Percentiles rank a stretch among this genome's conserved stretches.
phyloP scores from a whole-genome alignment of 1,140 invertebrate species.

The Tetramorium simillimum region DNA sequence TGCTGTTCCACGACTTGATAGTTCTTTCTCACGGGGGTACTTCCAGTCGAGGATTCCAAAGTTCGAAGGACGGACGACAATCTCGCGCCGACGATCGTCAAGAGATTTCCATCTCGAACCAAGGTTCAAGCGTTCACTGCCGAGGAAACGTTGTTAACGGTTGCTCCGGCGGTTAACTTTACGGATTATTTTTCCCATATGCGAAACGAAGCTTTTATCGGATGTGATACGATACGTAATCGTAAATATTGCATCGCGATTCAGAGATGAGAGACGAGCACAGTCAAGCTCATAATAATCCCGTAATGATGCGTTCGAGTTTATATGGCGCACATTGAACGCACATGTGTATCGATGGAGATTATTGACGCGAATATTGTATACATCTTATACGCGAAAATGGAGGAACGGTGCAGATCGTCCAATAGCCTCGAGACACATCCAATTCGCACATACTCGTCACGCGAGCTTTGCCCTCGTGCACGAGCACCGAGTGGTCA shows the following conservation, averaged over 20 bases:
- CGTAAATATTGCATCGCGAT: constrained; percentile 42
- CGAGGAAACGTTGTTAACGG: constrained; percentile 63
- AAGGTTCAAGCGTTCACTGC: constrained; percentile 70
- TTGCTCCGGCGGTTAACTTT: constrained; percentile 61
- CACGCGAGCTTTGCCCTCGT: constrained; percentile 42
- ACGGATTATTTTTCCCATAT: constrained; percentile 49
- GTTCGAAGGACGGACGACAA: constrained; percentile 59
- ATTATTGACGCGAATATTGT: constrained; percentile 63
- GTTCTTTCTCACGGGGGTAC: constrained; percentile 20
- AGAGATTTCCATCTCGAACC: constrained; percentile 54
- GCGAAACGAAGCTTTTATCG: constrained; percentile 43
- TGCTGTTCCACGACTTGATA: constrained; percentile 67
- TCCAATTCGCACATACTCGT: constrained; percentile 32
- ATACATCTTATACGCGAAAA: constrained; percentile 61
- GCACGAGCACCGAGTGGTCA: constrained; percentile 28
- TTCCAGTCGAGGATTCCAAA: constrained; percentile 53
- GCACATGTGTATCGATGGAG: constrained; percentile 66
- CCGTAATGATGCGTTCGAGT: constrained; percentile 66
- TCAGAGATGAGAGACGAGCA: constrained; percentile 28
- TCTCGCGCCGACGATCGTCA: constrained; percentile 54
- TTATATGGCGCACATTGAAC: constrained; percentile 66
- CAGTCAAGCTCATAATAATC: constrained; percentile 61
- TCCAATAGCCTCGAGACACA: constrained; percentile 40
- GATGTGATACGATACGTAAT: constrained; percentile 27
- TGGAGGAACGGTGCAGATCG: background rate